Evolutionary conservation across 1,140 invertebrate genomes (phyloP).

Genomic region (Bilobella aurantiaca): DNA sequence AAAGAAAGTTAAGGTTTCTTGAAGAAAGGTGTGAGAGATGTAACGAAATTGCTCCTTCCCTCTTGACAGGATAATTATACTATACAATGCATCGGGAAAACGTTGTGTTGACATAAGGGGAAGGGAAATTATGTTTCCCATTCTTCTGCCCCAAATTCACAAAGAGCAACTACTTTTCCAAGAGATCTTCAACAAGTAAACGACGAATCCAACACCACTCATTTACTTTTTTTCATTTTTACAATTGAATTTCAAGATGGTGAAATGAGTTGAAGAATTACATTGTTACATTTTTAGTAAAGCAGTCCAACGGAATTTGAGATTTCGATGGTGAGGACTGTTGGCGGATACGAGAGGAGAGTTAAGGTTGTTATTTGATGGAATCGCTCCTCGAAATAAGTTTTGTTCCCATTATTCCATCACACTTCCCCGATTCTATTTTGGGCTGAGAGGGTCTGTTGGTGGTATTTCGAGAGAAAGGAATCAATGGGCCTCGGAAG

Average conservation of each 20-base stretch:
- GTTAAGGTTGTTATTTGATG: slow-evolving; percentile 4
- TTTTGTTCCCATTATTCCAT: not conserved
- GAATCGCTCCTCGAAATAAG: not conserved
- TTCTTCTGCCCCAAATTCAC: not conserved
- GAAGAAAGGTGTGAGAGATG: not conserved
- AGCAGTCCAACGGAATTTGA: no score
- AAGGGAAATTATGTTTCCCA: not conserved
- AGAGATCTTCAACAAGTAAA: not conserved
- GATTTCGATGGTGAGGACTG: no score
- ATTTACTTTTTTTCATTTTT: not conserved
- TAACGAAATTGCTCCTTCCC: not conserved
- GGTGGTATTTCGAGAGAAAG: not conserved
- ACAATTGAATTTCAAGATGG: not conserved
- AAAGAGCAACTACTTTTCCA: not conserved
- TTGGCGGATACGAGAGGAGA: no score
- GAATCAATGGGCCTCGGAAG: not conserved
- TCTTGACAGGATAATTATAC: slow-evolving; percentile 8
- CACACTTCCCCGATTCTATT: not conserved
- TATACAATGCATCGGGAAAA: not conserved
- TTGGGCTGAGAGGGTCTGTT: not conserved
- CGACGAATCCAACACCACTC: not conserved
- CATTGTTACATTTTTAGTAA: no score
- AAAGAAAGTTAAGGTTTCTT: no score
- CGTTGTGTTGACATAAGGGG: slow-evolving; percentile 6
- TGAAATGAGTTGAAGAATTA: no score